Conservation (phyloP, 2,797 vertebrate species). For the Discoglossus pictus region DNA sequence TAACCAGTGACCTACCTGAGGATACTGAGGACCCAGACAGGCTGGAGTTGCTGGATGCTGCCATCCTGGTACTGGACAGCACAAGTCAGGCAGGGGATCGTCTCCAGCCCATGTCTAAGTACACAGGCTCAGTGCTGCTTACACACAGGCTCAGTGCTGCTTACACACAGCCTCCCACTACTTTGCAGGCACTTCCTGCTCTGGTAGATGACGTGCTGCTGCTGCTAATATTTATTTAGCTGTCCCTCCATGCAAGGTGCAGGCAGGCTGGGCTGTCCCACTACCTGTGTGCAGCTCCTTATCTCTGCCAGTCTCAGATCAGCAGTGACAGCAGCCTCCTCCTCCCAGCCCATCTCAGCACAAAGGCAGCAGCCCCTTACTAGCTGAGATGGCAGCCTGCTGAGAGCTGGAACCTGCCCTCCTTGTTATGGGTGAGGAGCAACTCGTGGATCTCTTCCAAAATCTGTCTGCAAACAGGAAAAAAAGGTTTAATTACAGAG, state of each 20-base stretch:
- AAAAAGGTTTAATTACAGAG: no score
- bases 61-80: slow-evolving; percentile 78
- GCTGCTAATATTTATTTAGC: slow-evolving; percentile 59
- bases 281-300: not conserved
- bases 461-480: slow-evolving; percentile 28
- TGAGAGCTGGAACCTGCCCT: slow-evolving; percentile 35
- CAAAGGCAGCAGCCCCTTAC: slow-evolving; percentile 64
- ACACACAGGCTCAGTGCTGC: slow-evolving; percentile 47
- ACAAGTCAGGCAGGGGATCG: slow-evolving; percentile 55
- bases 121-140: slow-evolving; percentile 47
- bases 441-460: slow-evolving; percentile 35
- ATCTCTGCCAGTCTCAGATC: no score
- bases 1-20: slow-evolving; percentile 88
- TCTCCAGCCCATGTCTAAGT: slow-evolving; percentile 73
- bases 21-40: slow-evolving; percentile 94
- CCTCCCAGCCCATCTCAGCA: slow-evolving; percentile 56
- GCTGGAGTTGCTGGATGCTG: slow-evolving; percentile 96
- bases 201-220: slow-evolving; percentile 61
- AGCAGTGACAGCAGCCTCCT: slow-evolving; percentile 36
- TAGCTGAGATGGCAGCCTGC: slow-evolving; percentile 33
- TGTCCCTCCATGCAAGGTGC: slow-evolving; percentile 52
- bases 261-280: not conserved
- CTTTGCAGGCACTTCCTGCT: slow-evolving; percentile 64
- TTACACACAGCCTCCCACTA: slow-evolving; percentile 50
- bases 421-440: not conserved